Evolutionary conservation across 2,797 vertebrate genomes (phyloP).

Genomic region (Moxostoma hubbsi): DNA sequence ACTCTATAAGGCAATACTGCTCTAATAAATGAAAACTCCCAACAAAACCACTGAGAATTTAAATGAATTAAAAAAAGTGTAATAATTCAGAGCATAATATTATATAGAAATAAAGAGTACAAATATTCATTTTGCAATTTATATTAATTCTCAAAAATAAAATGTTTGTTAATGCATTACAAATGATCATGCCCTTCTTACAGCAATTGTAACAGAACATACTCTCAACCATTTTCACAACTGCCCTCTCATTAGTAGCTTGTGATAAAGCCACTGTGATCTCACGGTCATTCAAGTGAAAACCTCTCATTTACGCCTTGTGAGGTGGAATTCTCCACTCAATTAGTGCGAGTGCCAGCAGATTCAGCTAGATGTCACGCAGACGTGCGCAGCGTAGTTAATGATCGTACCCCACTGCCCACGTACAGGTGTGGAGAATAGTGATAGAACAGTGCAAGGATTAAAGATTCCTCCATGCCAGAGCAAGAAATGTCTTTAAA

Average conservation of each 20-base stretch:
- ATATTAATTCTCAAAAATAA: no score
- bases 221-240: background rate
- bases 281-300: conserved; percentile 27
- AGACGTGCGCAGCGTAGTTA: conserved; percentile 54
- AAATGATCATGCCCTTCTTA: background rate
- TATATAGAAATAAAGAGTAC: no score
- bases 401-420: conserved; percentile 55
- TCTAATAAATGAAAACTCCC: no score
- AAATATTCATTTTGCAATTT: no score
- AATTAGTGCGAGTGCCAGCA: conserved; percentile 51
- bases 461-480: conserved; percentile 29
- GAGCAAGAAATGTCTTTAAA: conserved; percentile 55
- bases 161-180: background rate
- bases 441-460: background rate
- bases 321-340: conserved; percentile 52
- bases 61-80: no score
- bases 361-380: conserved; percentile 38
- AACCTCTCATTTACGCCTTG: conserved; percentile 41
- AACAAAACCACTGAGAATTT: no score
- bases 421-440: conserved; percentile 38
- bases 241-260: background rate
- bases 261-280: conserved; percentile 41
- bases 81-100: no score
- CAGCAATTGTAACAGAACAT: background rate
- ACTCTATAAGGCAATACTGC: no score